Percentiles rank a stretch among this genome's conserved stretches.
Conservation (phyloP, 23 tunicate genomes). For the Clavelina lepadiformis region DNA sequence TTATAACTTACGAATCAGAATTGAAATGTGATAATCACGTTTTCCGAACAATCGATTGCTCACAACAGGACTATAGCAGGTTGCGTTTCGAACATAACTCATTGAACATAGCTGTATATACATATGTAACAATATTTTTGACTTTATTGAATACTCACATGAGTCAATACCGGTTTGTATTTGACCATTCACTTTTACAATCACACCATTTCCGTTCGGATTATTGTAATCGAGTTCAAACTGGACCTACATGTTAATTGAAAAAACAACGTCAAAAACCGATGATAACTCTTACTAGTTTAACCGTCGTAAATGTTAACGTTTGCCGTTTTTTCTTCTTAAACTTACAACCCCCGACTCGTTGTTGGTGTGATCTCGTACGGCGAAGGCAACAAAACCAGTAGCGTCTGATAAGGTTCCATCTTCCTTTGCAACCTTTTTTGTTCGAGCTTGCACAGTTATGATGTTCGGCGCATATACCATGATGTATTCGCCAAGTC, state of each 20-base stretch:
- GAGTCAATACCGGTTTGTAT: not conserved
- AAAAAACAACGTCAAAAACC: not conserved
- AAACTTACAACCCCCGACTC: slow-evolving; percentile 5
- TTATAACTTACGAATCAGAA: too few species aligned
- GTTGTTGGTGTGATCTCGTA: slow-evolving; percentile 7
- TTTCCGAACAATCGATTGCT: too few species aligned
- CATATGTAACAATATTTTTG: too few species aligned
- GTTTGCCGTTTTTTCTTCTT: too few species aligned
- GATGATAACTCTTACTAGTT: not conserved
- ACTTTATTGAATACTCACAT: not conserved
- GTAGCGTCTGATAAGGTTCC: slow-evolving; percentile 29
- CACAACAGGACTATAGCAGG: too few species aligned
- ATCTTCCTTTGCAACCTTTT: slow-evolving; percentile 20
- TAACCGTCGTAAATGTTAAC: too few species aligned
- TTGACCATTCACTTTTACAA: slow-evolving; percentile 19
- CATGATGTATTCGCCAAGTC: slow-evolving; percentile 44
- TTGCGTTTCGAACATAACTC: too few species aligned
- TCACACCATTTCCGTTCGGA: slow-evolving; percentile 11
- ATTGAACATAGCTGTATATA: too few species aligned
- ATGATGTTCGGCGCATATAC: slow-evolving; percentile 37
- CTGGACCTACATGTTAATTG: slow-evolving; percentile 5
- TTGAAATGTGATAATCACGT: too few species aligned
- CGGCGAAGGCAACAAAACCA: slow-evolving; percentile 35
- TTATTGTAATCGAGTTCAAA: slow-evolving; percentile 21
- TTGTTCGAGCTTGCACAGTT: slow-evolving; percentile 25